phyloP scores from a whole-genome alignment of 1,140 invertebrate species.

The Drosophila arawakana region DNA sequence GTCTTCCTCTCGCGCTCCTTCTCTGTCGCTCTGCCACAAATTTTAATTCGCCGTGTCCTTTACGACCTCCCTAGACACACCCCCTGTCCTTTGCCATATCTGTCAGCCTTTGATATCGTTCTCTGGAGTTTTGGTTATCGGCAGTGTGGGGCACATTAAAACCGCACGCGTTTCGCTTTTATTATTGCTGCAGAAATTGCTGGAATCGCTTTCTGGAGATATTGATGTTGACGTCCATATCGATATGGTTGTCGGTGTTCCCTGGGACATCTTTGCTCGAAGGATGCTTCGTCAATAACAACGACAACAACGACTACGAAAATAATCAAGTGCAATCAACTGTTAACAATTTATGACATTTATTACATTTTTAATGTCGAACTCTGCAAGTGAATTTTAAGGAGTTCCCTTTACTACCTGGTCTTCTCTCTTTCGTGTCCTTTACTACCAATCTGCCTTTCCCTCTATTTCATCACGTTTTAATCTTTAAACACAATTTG shows the following conservation, averaged over 20 bases:
- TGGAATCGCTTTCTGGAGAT: constrained; percentile 18
- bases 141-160: constrained; percentile 46
- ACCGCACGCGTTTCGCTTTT: constrained; percentile 57
- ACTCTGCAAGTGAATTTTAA: not conserved
- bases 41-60: constrained; percentile 31
- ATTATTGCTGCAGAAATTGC: constrained; percentile 45
- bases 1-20: too few relatives aligned
- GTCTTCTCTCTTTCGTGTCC: not conserved
- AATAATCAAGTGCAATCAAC: constrained; percentile 61
- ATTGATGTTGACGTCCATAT: constrained; percentile 8
- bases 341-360: constrained; percentile 63
- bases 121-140: constrained; percentile 1
- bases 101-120: constrained; percentile 36
- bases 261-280: not conserved
- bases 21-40: not conserved
- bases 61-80: constrained; percentile 32
- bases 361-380: constrained; percentile 55
- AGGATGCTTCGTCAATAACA: constrained; percentile 11
- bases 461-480: not conserved
- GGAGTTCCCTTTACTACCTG: constrained; percentile 3
- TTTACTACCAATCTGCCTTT: not conserved
- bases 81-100: not conserved
- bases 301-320: constrained; percentile 24
- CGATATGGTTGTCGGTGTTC: constrained; percentile 17
- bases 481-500: constrained; percentile 9